Percentiles rank a stretch among this genome's conserved stretches.
Evolutionary conservation across 2,888 invertebrate species (phyloP).

Genomic region (Acanthosepion esculentum): DNA sequence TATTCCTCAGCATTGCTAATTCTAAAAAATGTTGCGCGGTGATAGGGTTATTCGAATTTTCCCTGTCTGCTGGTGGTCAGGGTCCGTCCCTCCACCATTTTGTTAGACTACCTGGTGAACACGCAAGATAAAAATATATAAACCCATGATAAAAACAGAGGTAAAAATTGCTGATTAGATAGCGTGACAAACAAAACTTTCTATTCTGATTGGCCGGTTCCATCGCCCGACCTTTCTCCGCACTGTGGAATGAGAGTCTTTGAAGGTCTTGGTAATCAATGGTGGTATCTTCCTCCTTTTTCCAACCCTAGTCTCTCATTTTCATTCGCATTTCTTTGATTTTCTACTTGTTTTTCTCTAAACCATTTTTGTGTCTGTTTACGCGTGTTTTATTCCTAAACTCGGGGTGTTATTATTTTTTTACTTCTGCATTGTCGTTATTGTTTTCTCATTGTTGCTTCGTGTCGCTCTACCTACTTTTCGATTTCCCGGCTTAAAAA

Average conservation of each 20-base stretch:
- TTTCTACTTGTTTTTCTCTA: not conserved
- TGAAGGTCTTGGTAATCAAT: not conserved
- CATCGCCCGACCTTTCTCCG: not conserved
- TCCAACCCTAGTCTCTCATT: not conserved
- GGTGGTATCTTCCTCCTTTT: not conserved
- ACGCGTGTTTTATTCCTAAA: not conserved
- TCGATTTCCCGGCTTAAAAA: not conserved
- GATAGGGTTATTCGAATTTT: not conserved
- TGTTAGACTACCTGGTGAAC: not conserved
- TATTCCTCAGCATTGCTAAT: not conserved
- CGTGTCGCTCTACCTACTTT: not conserved
- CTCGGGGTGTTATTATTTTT: not conserved
- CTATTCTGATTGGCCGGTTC: not conserved
- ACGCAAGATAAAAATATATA: constrained; percentile 15
- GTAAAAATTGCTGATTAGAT: not conserved
- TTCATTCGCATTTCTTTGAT: not conserved
- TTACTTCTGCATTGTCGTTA: not conserved
- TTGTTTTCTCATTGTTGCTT: not conserved
- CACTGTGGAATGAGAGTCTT: not conserved
- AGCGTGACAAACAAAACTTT: constrained; percentile 33
- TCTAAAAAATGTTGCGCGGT: not conserved
- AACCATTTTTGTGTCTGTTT: not conserved
- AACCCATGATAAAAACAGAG: not conserved
- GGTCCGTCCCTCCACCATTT: not conserved
- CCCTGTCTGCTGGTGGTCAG: not conserved